Base-by-base conservation (phyloP, 2,888 invertebrate species). In the Eugnorisma glareosa region DNA sequence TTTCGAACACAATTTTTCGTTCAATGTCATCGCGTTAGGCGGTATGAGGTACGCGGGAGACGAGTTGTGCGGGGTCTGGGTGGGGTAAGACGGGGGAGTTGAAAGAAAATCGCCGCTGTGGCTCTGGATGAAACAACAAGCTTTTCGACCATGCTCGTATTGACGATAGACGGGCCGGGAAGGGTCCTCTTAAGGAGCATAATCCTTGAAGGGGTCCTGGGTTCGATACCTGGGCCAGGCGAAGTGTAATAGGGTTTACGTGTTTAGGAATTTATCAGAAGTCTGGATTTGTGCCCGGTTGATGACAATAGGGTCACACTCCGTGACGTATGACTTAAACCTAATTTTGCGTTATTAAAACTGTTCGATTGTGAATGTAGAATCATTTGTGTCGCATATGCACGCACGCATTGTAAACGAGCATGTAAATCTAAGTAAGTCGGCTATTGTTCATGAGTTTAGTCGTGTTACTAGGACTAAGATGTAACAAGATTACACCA, bases 401-500 rank as follows among this genome's bases (percentile, higher is more conserved):
- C 13, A 31, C 5, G 18, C 0, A n/a, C n/a, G 0, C 18, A 31
- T 40, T 63, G 35, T 66, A 24, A 24, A 31, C 13, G 18, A 28
- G 28, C 24, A 18, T 76, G 77, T 76, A 45, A 37, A 51, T 13
- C 6, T 18, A 24, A 13, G 15, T 77, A 59, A 77, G 31, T n/a
- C n/a, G n/a, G 77, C 28, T 77, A 64, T 35, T 54, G 21, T 40
- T 21, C 8, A 40, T 31, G n/a, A 31, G 18, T 31, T 45, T 37
- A 45, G 37, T 40, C 37, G 21, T 48, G 31, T 48, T 40, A 45
- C 64, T 15, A 35, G 54, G 31, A n/a, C 45, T 78, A 35, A 67
- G 40, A 40, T 48, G 0, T 79, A 68, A 79, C 48, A 67, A 48
- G 76, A 48, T 77, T 78, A 59, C 24, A 24, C 18, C 10, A 8